phyloP scores from a whole-genome alignment of 2,888 invertebrate genomes.

The Sthenelais limicola region DNA sequence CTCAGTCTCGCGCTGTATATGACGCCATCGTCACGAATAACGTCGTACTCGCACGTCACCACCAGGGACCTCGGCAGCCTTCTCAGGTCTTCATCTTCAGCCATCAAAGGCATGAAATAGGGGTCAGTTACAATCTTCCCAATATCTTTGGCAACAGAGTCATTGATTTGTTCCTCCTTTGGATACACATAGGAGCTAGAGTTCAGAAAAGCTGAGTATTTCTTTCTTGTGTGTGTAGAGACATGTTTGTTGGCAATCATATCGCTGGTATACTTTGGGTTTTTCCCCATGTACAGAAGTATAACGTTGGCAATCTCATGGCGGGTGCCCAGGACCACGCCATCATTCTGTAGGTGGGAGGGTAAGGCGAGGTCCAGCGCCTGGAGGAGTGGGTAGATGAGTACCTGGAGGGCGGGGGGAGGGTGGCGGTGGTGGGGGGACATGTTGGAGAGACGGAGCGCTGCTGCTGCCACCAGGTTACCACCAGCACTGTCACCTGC shows the following conservation, averaged over 20 bases:
- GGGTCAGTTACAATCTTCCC: conserved; percentile 58
- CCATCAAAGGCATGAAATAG: conserved; percentile 69
- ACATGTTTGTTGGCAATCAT: conserved; percentile 5
- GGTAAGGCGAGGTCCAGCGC: conserved; percentile 25
- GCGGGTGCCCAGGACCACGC: conserved; percentile 16
- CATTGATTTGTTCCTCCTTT: conserved; percentile 3
- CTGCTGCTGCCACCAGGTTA: conserved; percentile 27
- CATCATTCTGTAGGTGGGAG: conserved; percentile 17
- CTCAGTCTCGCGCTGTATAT: conserved; percentile 69
- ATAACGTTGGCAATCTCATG: conserved; percentile 25
- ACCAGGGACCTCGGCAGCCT: conserved; percentile 68
- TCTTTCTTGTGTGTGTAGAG: not conserved
- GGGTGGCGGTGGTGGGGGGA: not conserved
- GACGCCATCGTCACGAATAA: conserved; percentile 71
- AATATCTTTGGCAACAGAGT: conserved; percentile 21
- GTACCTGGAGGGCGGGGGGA: conserved; percentile 29
- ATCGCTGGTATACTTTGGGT: not conserved
- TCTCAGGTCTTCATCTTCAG: conserved; percentile 53
- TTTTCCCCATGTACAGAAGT: conserved; percentile 26
- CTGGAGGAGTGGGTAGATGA: conserved; percentile 35
- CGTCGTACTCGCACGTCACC: conserved; percentile 71
- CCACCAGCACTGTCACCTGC: conserved; percentile 42
- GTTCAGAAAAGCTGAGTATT: not conserved
- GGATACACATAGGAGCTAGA: not conserved
- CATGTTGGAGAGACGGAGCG: not conserved